Evolutionary conservation across 1,140 invertebrate genomes (phyloP), one percentile per base, ranked within the genome.

Genomic region (Tachypleus tridentatus): DNA sequence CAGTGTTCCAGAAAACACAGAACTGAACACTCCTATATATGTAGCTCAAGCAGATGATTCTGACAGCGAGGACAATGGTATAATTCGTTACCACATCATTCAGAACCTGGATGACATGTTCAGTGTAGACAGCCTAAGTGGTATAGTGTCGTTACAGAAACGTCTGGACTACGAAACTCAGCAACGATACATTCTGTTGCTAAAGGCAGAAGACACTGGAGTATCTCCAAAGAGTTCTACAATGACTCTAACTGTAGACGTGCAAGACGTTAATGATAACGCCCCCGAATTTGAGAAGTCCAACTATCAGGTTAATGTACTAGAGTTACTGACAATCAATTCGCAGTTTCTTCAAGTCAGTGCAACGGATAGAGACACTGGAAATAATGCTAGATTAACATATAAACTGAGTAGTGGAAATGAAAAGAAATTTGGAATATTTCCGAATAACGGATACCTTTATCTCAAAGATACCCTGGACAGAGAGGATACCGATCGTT

Each of bases 191-290:
- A 84, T 83, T 3, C 77, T 97, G 4, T 78, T 89, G 61, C 85
- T 97, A 64, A 84, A 85, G 51, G 93, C 91, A 3, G 80, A 82
- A 60, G 94, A 98, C 79, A 82, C 82, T 5, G 91, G 88, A 6
- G 79, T 79, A 7, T 87, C 87, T n/a, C 77, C 83, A 0, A 80
- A 89, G 50, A 85, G 84, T 4, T 83, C 89, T 11, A 94, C 90
- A 74, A 78, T 95, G 57, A 93, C 87, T 48, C 80, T 97, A 51
- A 81, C 85, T 50, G 83, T 97, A 3, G 89, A 93, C 74, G 92
- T 97, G 4, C 91, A 95, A 76, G 92, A 95, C 76, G 86, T 93
- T 61, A 95, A 95, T 77, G 92, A 95, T 79, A 94, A 95, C 78
- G 81, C 86, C 62, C 92, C 92, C 29, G 64, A 70, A 6, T 95